Percentiles rank a stretch among this genome's conserved stretches.
phyloP scores from a whole-genome alignment of 2,113 vertebrate genomes.

The Casuarius casuarius region DNA sequence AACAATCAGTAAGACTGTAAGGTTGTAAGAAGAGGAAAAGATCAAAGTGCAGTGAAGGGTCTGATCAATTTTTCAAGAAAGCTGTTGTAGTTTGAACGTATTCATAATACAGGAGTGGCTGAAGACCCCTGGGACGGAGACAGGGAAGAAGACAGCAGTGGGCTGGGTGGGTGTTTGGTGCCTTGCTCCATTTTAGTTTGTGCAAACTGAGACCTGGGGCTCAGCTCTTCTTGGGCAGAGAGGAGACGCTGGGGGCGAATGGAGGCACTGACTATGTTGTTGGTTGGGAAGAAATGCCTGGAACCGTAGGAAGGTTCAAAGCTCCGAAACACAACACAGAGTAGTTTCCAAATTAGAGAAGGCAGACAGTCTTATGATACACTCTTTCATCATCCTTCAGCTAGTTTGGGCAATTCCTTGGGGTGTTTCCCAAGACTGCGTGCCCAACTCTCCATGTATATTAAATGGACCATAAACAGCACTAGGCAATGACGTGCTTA shows the following conservation, averaged over 20 bases:
- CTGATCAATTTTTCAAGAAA: neutral
- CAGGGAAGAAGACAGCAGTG: fast-evolving
- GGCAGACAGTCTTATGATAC: neutral
- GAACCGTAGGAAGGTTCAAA: neutral
- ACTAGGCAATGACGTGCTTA: neutral
- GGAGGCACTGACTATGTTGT: neutral
- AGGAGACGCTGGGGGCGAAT: neutral
- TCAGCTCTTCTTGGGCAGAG: neutral
- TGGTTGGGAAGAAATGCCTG: neutral
- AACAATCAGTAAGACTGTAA: neutral
- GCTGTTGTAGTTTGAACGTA: neutral
- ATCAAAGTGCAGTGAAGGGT: neutral
- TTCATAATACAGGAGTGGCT: neutral
- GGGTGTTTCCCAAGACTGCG: neutral
- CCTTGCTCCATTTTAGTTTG: neutral
- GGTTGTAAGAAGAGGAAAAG: too few species aligned
- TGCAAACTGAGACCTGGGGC: neutral
- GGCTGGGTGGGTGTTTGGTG: neutral
- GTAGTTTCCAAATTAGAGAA: neutral
- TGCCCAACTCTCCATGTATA: neutral
- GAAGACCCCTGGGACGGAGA: neutral
- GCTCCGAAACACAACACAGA: neutral
- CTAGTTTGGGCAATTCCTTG: neutral
- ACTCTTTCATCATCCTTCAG: neutral
- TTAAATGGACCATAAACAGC: neutral